Evolutionary conservation across 1,140 invertebrate species (phyloP).

Genomic region (Neocloeon triangulifer): DNA sequence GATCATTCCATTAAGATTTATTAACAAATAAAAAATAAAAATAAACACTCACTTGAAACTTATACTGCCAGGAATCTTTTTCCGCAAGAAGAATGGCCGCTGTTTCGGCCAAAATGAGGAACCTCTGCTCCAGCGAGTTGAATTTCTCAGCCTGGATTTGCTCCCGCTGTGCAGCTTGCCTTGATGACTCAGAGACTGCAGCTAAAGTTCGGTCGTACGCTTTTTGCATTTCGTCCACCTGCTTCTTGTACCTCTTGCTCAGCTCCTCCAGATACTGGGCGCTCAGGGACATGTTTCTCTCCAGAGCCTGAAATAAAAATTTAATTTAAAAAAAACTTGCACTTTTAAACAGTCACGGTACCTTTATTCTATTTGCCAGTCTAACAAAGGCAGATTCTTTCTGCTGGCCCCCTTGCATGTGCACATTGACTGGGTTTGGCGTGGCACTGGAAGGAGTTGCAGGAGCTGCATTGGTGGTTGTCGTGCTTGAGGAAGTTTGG

Average conservation of each 20-base stretch:
- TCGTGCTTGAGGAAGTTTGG: slow-evolving; percentile 3
- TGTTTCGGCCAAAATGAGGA: slow-evolving; percentile 2
- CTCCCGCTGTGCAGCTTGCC: slow-evolving; percentile 42
- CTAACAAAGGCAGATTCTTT: slow-evolving; percentile 91
- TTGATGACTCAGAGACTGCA: slow-evolving; percentile 47
- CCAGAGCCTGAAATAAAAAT: slow-evolving; percentile 43
- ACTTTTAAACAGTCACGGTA: slow-evolving; percentile 15
- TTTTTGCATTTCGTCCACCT: slow-evolving; percentile 84
- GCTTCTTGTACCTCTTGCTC: slow-evolving; percentile 80
- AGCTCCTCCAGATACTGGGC: slow-evolving; percentile 89
- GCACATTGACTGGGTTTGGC: slow-evolving; percentile 7
- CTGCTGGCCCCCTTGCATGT: slow-evolving; percentile 27
- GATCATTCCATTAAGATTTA: too few species aligned
- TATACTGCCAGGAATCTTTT: slow-evolving; percentile 17
- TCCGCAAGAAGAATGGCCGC: slow-evolving; percentile 16
- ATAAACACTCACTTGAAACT: too few species aligned
- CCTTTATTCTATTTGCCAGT: slow-evolving; percentile 86
- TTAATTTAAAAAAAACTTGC: slow-evolving; percentile 3
- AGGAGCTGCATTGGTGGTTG: too few species aligned
- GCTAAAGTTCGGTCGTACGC: slow-evolving; percentile 58
- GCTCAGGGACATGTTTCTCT: slow-evolving; percentile 88
- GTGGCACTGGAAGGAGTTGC: too few species aligned
- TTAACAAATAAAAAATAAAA: too few species aligned
- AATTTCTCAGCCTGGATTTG: slow-evolving; percentile 37
- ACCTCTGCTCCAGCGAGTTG: slow-evolving; percentile 27